Conservation (phyloP, 2,888 invertebrate genomes). For the Erebia aethiops region DNA sequence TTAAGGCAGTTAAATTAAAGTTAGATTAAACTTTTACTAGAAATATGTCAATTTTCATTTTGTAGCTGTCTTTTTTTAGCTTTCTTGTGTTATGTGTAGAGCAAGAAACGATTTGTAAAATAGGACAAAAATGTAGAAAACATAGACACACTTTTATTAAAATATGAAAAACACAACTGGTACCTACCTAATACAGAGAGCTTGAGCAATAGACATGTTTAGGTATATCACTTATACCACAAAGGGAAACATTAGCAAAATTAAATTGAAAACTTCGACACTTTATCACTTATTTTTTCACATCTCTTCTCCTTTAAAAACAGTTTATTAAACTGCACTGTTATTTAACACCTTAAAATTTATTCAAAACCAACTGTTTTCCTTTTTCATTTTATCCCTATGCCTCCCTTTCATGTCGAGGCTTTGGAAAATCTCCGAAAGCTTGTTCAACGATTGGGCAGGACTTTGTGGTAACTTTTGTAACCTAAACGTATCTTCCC, state of each 20-base stretch:
- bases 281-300: slow-evolving; percentile 55
- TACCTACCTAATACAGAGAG: slow-evolving; percentile 56
- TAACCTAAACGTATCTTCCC: slow-evolving; percentile 55
- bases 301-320: slow-evolving; percentile 22
- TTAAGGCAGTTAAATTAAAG: no score
- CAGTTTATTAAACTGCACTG: slow-evolving; percentile 20
- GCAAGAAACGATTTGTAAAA: no score
- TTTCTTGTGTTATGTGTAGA: no score
- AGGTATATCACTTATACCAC: slow-evolving; percentile 50
- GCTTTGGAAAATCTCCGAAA: slow-evolving; percentile 74
- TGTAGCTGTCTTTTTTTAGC: no score
- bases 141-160: slow-evolving; percentile 64
- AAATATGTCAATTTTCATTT: neutral
- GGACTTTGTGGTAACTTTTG: slow-evolving; percentile 65
- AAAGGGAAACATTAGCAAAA: slow-evolving; percentile 50
- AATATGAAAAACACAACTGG: slow-evolving; percentile 52
- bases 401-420: slow-evolving; percentile 70
- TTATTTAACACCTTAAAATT: neutral
- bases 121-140: slow-evolving; percentile 15
- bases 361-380: slow-evolving; percentile 76
- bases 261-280: slow-evolving; percentile 50
- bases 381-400: slow-evolving; percentile 72
- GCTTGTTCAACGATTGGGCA: slow-evolving; percentile 62
- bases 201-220: slow-evolving; percentile 70
- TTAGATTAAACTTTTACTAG: neutral